These are phyloP conservation scores for Bergia sp. DNA, from an alignment of 92 coral and sea anemone species.

Conservation along the genomic window DNA sequence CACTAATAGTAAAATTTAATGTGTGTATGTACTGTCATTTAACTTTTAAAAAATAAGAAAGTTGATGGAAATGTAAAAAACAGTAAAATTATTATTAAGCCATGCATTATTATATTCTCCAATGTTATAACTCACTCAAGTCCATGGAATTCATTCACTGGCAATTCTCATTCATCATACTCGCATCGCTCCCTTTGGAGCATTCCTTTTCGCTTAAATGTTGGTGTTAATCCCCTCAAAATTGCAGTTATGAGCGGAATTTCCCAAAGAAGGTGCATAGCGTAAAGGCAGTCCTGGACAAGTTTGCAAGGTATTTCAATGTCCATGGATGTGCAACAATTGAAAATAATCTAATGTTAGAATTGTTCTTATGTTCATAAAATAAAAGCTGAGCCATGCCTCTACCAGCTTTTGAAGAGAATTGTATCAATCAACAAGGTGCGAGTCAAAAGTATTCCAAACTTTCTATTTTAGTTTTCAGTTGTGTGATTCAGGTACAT, in stretches of 20 bases:
- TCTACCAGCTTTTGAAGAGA: no score
- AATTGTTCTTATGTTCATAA: background rate
- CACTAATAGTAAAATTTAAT: background rate
- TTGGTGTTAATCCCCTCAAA: constrained; percentile 43
- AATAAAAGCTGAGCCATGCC: background rate
- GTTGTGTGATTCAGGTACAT: no score
- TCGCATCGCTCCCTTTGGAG: background rate
- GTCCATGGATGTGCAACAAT: constrained; percentile 26
- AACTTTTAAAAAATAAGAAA: no score
- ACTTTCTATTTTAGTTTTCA: no score
- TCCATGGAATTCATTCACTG: constrained; percentile 21
- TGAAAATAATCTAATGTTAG: background rate
- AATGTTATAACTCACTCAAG: background rate
- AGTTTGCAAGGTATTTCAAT: constrained; percentile 37
- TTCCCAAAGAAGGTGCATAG: constrained; percentile 49
- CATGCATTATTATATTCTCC: no score
- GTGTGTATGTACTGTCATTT: background rate
- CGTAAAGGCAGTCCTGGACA: constrained; percentile 47
- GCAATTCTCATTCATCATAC: background rate
- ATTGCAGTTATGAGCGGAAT: constrained; percentile 46
- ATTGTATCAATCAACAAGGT: no score
- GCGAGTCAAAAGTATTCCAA: no score
- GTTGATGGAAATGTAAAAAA: background rate
- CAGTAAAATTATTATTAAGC: background rate
- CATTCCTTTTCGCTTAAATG: background rate